Base-by-base conservation (phyloP, 2,797 vertebrate genomes). In the Mareca strepera region DNA sequence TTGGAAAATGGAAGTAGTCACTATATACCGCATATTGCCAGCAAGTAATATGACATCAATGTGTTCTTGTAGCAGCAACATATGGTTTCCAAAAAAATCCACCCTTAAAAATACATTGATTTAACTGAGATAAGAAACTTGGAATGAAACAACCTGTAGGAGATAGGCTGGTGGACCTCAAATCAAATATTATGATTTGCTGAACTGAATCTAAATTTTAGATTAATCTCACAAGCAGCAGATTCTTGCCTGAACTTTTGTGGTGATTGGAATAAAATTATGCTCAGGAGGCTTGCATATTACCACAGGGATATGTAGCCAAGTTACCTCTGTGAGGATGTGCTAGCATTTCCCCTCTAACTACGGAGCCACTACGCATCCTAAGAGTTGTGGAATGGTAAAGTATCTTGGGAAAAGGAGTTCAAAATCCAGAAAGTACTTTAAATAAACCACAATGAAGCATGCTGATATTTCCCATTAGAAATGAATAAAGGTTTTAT, bases 131-230 rank as follows among this genome's bases (percentile, higher is more conserved):
- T 80, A 35, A 53, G 53, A 92, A 95, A 86, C 37, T 80, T 44
- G 63, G 64, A 92, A 85, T 89, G 78, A 78, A 94, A 94, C 39
- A 94, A 72, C 37, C 82, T 94, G 83, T 50, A 86, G 64, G 81
- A 86, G 81, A 85, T 62, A 53, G 84, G 86, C 86, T 69, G 75
- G 90, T 94, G 95, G 94, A 94, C 93, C 87, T 82, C 90, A 82
- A 95, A 64, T 94, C 83, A 94, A 97, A 95, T 96, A 96, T 96
- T 95, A 88, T 95, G 91, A 94, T 95, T 86, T 93, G 72, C 69
- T 72, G 94, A 93, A 96, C 43, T 13, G 5, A 94, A 96, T 96
- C 92, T 95, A 58, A 93, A 97, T 94, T 96, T 95, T 85, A 96
- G 90, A 94, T 95, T 90, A 66, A 78, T 95, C 91, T 94, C 58